Evolutionary conservation across 1,140 invertebrate species (phyloP), one percentile per base, ranked within the genome.

Genomic region (Cherax destructor): DNA sequence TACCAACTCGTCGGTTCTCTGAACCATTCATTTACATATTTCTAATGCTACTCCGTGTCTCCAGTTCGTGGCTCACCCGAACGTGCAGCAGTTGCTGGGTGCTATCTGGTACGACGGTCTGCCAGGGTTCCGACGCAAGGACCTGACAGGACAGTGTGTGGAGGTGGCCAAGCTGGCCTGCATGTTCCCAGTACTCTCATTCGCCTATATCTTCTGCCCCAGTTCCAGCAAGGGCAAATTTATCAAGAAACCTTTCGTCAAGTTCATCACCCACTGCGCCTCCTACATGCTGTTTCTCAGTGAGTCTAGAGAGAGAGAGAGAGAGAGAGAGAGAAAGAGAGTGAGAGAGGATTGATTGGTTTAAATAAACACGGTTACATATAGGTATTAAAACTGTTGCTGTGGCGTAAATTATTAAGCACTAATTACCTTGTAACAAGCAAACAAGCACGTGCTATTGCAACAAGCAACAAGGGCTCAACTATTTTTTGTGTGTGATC

Each of bases 71-170:
- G 97, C 98, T 10, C 98, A 99, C 95, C 97, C 98, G 0, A 98
- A 97, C 94, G 98, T 98, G 30, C 98, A 99, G 94, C 98, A 99
- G 94, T 95, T 99, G 59, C 94, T 99, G 52, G 98, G 97, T 11
- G 96, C 97, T 47, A 98, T 99, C 93, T 99, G 98, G 98, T 98
- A 98, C 94, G 97, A 98, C 94, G 98, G 98, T 50, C 94, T 98
- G 9, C 98, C 98, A 0, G 97, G 97, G 6, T 98, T 98, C 94
- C 96, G 97, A 78, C 95, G 98, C 88, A 97, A 98, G 95, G 96
- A 95, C 85, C 96, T 97, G 94, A 93, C 97, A 0, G 96, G 96
- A 21, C 98, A 98, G 94, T 78, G 94, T 18, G 59, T 85, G n/a
- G 96, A 98, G 93, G 96, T 98, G 0, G 95, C 96, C 1, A 96